A percentile compares a stretch with the other conserved stretches of the same genome.
Evolutionary conservation across 2,888 invertebrate genomes (phyloP).

Genomic region (Gastrophysa polygoni): DNA sequence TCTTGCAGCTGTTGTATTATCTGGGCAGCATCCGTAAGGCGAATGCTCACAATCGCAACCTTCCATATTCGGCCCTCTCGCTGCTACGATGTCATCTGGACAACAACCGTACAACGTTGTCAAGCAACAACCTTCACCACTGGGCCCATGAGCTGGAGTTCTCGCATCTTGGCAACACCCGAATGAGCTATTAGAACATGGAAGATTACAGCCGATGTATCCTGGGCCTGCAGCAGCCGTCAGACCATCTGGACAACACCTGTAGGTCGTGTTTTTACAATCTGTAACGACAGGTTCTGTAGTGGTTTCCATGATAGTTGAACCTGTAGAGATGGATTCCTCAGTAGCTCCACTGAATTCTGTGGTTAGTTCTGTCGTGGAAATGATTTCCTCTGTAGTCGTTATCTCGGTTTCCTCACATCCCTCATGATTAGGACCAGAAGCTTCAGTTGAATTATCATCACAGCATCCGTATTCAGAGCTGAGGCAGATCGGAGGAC

Average conservation of each 20-base stretch:
- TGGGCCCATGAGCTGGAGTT: conserved; percentile 85
- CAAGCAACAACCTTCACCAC: conserved; percentile 82
- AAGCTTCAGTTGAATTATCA: conserved; percentile 74
- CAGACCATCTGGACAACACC: conserved; percentile 76
- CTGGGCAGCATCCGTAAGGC: conserved; percentile 85
- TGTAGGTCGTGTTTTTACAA: conserved; percentile 66
- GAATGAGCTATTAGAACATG: conserved; percentile 71
- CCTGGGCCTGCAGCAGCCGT: conserved; percentile 62
- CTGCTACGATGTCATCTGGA: conserved; percentile 82
- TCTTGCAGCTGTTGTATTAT: conserved; percentile 74
- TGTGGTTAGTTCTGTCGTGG: conserved; percentile 46
- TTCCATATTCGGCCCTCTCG: conserved; percentile 77
- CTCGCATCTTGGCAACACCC: conserved; percentile 89
- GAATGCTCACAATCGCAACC: conserved; percentile 81
- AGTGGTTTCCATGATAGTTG: conserved; percentile 26
- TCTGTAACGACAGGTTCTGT: conserved; percentile 54
- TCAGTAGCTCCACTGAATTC: conserved; percentile 16
- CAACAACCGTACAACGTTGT: conserved; percentile 81
- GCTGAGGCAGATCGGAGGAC: conserved; percentile 69
- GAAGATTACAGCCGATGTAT: conserved; percentile 73
- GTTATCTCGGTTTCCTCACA: conserved; percentile 46
- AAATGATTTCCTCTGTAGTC: conserved; percentile 61
- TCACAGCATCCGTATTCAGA: conserved; percentile 85
- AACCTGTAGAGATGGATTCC: conserved; percentile 19
- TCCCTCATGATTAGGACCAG: conserved; percentile 48